phyloP scores from a whole-genome alignment of 2,113 vertebrate species.

The Oenanthe oenanthe region DNA sequence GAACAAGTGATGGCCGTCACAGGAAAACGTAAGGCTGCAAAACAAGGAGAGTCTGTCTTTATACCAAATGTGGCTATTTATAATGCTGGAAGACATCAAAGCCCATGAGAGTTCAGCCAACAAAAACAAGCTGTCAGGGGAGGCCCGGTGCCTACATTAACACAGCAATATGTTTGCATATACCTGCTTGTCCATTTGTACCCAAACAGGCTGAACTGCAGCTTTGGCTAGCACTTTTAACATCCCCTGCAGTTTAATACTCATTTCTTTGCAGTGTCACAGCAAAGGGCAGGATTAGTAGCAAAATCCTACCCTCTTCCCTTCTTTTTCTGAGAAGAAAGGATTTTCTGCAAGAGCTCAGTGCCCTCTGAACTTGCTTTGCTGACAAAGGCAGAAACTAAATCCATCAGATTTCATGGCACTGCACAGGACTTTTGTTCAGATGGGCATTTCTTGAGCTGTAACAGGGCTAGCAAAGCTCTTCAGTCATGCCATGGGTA shows the following conservation, averaged over 20 bases:
- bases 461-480: neutral
- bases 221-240: neutral
- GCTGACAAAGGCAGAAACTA: neutral
- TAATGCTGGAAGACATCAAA: neutral
- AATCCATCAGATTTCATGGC: neutral
- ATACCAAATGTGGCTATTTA: neutral
- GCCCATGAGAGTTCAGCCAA: neutral
- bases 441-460: neutral
- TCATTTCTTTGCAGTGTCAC: neutral
- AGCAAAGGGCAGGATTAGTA: neutral
- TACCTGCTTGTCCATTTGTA: neutral
- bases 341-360: neutral
- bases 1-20: constrained; percentile 97
- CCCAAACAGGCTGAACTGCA: neutral
- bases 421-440: neutral
- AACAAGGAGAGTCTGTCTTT: neutral
- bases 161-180: accelerated
- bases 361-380: neutral
- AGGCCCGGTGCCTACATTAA: neutral
- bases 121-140: neutral
- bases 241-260: neutral
- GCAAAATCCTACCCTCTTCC: neutral
- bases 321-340: neutral
- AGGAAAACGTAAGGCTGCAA: constrained; percentile 94
- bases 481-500: neutral